Percentiles rank a stretch among this genome's conserved stretches.
Conservation (phyloP, 1,140 invertebrate genomes). For the Sitobion miscanthi region DNA sequence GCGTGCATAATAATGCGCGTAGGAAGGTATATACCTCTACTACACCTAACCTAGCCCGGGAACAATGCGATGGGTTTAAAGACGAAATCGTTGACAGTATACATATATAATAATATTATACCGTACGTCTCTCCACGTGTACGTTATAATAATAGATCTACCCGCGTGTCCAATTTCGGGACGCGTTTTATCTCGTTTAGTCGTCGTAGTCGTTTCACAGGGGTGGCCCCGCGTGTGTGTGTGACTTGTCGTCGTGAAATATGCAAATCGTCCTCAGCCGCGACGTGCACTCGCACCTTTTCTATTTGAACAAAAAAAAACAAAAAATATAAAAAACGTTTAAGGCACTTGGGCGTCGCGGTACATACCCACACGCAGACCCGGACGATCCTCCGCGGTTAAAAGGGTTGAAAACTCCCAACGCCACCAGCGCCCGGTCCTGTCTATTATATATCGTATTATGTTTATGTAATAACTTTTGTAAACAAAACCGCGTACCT, state of each 20-base stretch:
- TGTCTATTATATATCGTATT: not conserved
- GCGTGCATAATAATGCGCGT: not conserved
- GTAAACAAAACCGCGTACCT: not conserved
- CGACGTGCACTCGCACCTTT: not conserved
- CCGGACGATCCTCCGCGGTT: not conserved
- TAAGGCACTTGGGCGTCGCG: not conserved
- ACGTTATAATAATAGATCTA: not conserved
- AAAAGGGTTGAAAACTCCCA: slow-evolving; percentile 12
- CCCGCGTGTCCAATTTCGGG: slow-evolving; percentile 20
- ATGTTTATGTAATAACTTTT: not conserved
- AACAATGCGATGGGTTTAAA: not conserved
- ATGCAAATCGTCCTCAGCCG: not conserved
- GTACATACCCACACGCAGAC: not conserved
- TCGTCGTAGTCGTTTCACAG: not conserved
- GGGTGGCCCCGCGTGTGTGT: not conserved
- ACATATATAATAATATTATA: not conserved
- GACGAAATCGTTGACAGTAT: slow-evolving; percentile 12
- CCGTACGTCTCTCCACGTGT: not conserved
- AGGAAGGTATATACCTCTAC: not conserved
- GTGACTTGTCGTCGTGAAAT: not conserved
- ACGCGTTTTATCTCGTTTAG: not conserved
- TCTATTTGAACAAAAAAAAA: not conserved
- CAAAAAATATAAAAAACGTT: not conserved
- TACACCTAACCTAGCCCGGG: not conserved
- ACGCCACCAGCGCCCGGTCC: not conserved